Base-by-base conservation (phyloP, 2,888 invertebrate species). In the Pterostichus madidus region DNA sequence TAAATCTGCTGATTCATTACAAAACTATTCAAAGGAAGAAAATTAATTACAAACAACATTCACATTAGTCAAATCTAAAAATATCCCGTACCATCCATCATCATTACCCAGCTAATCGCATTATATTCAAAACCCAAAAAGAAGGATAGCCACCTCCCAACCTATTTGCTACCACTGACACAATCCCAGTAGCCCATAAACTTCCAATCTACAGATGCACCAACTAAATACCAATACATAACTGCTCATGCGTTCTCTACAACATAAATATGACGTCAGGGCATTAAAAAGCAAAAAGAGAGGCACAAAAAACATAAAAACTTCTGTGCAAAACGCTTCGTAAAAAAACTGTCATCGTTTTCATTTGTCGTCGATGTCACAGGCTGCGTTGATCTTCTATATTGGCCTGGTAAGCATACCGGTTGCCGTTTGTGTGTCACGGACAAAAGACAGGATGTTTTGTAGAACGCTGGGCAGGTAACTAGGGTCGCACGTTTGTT, bases 371-470 rank as follows among this genome's bases (percentile, higher is more conserved):
- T 78, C n/a, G 61, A 78, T 78, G 79, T 79, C 79, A 39, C 68
- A 44, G 64, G 15, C 59, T 53, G 4, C 56, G 56, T 31, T 76
- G 56, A 75, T 49, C 75, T 75, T 17, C 24, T 68, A 68, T 64
- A 79, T 79, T 79, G 68, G 64, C 68, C 52, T 44, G 78, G 61
- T 78, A 61, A 39, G 35, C 75, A 31, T 31, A 49, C 75, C 17
- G 32, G 15, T 44, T 46, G 35, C 52, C 52, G 13, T 35, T 13
- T 39, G 39, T 39, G 8, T 8, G 39, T 3, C 39, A 17, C 17
- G 39, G 35, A 78, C 78, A 78, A 78, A 78, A 78, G 78, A 61
- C 78, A 78, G 78, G 78, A 78, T 78, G 78, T 78, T 78, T 78
- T 78, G 77, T 39, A 8, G 39, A 39, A 39, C 39, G 39, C 39